Conservation (phyloP, 2,113 vertebrate genomes). For the Oceanites oceanicus region DNA sequence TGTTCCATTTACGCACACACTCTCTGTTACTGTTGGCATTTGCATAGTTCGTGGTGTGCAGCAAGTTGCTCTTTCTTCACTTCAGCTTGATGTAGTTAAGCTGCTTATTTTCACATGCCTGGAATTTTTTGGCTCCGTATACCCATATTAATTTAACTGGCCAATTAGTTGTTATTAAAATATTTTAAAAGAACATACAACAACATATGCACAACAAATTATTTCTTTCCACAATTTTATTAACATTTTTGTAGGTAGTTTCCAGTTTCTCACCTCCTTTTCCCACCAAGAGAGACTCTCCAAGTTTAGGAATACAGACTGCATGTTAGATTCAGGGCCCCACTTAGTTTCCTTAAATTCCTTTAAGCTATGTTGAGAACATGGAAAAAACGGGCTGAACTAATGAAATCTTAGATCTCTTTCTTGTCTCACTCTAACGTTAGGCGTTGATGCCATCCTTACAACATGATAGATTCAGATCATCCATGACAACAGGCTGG, state of each 20-base stretch:
- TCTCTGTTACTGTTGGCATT: constrained; percentile 42
- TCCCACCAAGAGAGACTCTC: constrained; percentile 34
- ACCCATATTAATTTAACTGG: constrained; percentile 61
- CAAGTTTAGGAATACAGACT: background rate
- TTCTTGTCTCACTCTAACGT: background rate
- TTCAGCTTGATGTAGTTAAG: constrained; percentile 27
- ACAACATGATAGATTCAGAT: background rate
- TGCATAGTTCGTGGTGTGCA: background rate
- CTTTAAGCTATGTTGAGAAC: background rate
- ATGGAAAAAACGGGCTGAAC: background rate
- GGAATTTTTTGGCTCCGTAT: constrained; percentile 43
- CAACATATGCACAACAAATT: constrained; percentile 66
- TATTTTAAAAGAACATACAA: constrained; percentile 68
- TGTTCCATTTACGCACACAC: background rate
- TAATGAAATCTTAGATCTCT: background rate
- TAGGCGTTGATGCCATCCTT: background rate
- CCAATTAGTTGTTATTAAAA: constrained; percentile 67
- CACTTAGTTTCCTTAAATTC: background rate
- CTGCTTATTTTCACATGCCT: constrained; percentile 45
- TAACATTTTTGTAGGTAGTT: constrained; percentile 65
- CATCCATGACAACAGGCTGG: background rate
- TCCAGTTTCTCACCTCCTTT: constrained; percentile 66
- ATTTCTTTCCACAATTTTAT: constrained; percentile 68
- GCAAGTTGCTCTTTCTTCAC: constrained; percentile 36
- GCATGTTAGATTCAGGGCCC: background rate